Base-by-base conservation (phyloP, 2,888 invertebrate species). In the Invenusta paracnida region DNA sequence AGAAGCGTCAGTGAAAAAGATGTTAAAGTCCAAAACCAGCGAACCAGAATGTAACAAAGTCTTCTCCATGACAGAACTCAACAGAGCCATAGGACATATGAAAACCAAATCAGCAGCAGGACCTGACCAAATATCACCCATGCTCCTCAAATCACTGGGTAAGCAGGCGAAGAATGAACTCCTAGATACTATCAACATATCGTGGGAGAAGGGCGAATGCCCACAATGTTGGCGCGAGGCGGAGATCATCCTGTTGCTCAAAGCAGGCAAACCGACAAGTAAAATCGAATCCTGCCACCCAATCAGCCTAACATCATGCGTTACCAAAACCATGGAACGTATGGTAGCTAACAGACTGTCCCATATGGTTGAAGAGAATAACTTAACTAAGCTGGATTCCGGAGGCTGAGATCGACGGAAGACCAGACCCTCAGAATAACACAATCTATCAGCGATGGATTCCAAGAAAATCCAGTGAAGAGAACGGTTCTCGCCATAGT, bases 121-220 rank as follows among this genome's bases (percentile, higher is more conserved):
- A 73, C 73, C 73, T 13, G 73, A 23, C 73, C 73, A 73, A 73
- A 73, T 73, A 73, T 73, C 27, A 25, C 73, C 73, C 73, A 73
- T 73, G 73, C 73, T 73, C 73, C 73, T 73, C 73, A 73, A 73
- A 73, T 73, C 73, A 23, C 73, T 73, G 73, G 73, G 11, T 73
- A 73, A 73, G 73, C 27, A 23, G 73, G 73, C 73, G 73, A 73
- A 73, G 73, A 73, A 23, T 73, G 73, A 73, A 73, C 73, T 73
- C 27, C 73, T 73, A 2, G 73, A 73, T 73, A 23, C 23, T 25
- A 73, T 73, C 11, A 73, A 73, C 27, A 13, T 25, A 23, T 73
- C 73, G 17, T 73, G 73, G 73, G 73, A 73, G 27, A 73, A 13
- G 27, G 73, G 73, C 23, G 73, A 73, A 73, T 73, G 23, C 73